Evolutionary conservation across 2,113 vertebrate species (phyloP).

Genomic region (Phaethon lepturus): DNA sequence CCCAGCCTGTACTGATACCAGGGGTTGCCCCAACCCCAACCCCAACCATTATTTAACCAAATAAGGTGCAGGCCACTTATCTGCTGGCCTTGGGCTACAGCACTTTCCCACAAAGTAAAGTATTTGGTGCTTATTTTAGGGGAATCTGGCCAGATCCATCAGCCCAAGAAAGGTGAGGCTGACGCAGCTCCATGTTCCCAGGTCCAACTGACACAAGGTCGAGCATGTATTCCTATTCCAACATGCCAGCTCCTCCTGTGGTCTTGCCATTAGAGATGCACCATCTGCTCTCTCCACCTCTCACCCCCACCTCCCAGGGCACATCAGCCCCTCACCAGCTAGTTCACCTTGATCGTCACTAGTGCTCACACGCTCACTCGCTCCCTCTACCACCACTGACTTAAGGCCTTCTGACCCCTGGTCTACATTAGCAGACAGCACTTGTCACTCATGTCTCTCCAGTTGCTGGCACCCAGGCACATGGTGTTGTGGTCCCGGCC

Average conservation of each 20-base stretch:
- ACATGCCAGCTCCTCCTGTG: neutral
- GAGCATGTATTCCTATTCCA: neutral
- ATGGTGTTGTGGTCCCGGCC: neutral
- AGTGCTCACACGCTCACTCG: rapidly evolving
- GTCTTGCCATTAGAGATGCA: neutral
- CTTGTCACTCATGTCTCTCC: neutral
- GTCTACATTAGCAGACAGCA: neutral
- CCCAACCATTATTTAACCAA: no score
- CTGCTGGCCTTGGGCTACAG: neutral
- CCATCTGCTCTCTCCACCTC: neutral
- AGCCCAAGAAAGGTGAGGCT: neutral
- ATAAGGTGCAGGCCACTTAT: neutral
- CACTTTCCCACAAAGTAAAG: neutral
- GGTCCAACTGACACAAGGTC: neutral
- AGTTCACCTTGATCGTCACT: neutral
- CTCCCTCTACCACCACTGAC: neutral
- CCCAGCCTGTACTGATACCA: no score
- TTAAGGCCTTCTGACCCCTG: neutral
- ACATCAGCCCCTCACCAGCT: neutral
- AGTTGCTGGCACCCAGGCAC: neutral
- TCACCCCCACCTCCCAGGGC: neutral
- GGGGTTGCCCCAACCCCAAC: no score
- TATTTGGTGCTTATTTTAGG: neutral
- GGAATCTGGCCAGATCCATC: neutral
- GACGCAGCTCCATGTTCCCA: neutral